Conservation (phyloP, 2,797 vertebrate species). For the Masticophis lateralis region DNA sequence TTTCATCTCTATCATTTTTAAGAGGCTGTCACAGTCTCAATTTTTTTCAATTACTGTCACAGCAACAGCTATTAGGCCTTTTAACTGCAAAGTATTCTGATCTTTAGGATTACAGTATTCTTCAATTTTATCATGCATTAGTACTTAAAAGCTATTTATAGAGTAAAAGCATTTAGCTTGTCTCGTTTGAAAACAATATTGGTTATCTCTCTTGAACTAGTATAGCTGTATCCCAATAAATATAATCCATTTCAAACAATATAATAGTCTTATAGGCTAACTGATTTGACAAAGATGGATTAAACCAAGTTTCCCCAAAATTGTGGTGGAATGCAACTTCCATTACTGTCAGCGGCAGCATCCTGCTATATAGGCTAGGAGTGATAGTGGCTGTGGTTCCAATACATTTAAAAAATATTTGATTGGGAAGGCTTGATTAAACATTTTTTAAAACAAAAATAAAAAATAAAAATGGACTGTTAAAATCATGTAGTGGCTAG, state of each 20-base stretch:
- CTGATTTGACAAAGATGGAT: neutral
- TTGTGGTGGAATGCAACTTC: neutral
- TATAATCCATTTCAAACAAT: neutral
- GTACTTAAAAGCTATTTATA: neutral
- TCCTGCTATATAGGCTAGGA: neutral
- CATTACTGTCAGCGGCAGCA: neutral
- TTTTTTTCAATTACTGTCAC: neutral
- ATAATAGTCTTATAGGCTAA: neutral
- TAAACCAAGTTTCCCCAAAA: neutral
- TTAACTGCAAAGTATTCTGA: neutral
- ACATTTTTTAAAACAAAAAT: neutral
- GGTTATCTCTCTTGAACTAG: neutral
- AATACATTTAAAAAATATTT: neutral
- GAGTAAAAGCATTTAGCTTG: neutral
- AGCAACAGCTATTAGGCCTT: neutral
- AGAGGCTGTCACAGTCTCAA: neutral
- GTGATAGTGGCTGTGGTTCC: neutral
- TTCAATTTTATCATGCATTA: neutral
- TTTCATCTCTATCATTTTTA: neutral
- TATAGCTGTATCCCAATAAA: neutral
- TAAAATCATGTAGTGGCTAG: neutral
- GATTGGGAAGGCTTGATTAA: neutral
- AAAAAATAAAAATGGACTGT: neutral
- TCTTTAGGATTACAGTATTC: neutral
- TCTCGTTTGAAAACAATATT: conserved; percentile 1